Evolutionary conservation across 2,113 vertebrate genomes (phyloP), one percentile per base, ranked within the genome.

Genomic region (Vulpes ferrilata): DNA sequence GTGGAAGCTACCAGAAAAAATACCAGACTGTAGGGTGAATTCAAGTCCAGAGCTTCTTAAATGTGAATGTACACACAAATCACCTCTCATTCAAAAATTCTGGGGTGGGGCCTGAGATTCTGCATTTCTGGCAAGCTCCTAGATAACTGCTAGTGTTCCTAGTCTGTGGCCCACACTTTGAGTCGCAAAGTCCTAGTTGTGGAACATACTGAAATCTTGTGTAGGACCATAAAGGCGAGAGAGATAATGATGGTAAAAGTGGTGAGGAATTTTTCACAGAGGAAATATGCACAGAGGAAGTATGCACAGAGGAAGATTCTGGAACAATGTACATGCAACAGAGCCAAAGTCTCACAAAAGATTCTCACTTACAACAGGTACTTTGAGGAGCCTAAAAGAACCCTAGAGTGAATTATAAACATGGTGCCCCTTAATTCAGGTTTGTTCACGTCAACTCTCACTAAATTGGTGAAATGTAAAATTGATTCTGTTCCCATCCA

Each of bases 401-500:
- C 53, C 30, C 15, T 90, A 51, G 53, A 90, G 71, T 81, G n/a
- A 81, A 90, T 89, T 93, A 88, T 27, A 94, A 87, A 55, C 22
- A 71, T 57, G 11, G 12, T 90, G 22, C n/a, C 10, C 23, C n/a
- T 87, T 96, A 92, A 93, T 19, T 78, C 51, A 60, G 6, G 32
- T 93, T 93, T 89, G 23, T 9, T 43, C 38, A 74, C 53, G 11
- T 35, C 85, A 43, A 88, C 81, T 96, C 30, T 93, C 38, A 88
- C 23, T 60, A 80, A 76, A 81, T n/a, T 65, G 53, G 22, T 93
- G 17, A 98, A 93, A 94, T 62, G 1, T 51, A 97, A 97, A 88
- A 93, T 85, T 32, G 19, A 62, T 91, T 96, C 53, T 95, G 53
- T 32, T 90, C 20, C 38, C 32, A 76, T 5, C 64, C 69, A 96